These are phyloP conservation scores for Mohoua ochrocephala DNA, from an alignment of 2,113 vertebrate species.

Conservation along the genomic window DNA sequence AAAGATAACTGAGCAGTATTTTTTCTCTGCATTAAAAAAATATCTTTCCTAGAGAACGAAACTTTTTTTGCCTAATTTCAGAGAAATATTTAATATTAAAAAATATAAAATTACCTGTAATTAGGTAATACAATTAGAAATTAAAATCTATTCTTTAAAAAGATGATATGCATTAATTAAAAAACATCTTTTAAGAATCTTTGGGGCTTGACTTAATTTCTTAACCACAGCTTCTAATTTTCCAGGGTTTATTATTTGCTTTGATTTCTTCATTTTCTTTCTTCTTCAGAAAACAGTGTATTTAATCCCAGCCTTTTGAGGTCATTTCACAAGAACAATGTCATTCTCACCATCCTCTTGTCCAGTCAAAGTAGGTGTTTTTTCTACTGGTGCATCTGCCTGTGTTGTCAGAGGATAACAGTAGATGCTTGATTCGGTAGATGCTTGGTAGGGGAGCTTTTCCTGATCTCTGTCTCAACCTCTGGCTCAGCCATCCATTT, in stretches of 20 bases:
- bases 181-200: constrained; percentile 57
- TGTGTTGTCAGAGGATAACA: not conserved
- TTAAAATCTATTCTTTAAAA: not conserved
- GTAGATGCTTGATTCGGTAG: not conserved
- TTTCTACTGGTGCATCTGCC: not conserved
- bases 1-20: not conserved
- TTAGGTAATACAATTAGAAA: not conserved
- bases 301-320: constrained; percentile 31
- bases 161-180: not conserved
- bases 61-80: not conserved
- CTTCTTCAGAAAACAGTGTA: constrained; percentile 20
- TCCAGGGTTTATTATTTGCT: not conserved
- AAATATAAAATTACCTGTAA: not conserved
- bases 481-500: not conserved
- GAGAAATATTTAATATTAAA: not conserved
- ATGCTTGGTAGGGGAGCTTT: not conserved
- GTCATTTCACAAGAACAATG: not conserved
- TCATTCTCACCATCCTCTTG: not conserved
- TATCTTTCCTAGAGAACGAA: not conserved
- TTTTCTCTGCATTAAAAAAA: not conserved
- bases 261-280: constrained; percentile 10
- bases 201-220: constrained; percentile 50
- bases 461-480: not conserved
- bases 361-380: not conserved
- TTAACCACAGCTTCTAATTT: constrained; percentile 43